A percentile compares a stretch with the other conserved stretches of the same genome.
Evolutionary conservation across 2,888 invertebrate species (phyloP).

Genomic region (Antheraea assamensis): DNA sequence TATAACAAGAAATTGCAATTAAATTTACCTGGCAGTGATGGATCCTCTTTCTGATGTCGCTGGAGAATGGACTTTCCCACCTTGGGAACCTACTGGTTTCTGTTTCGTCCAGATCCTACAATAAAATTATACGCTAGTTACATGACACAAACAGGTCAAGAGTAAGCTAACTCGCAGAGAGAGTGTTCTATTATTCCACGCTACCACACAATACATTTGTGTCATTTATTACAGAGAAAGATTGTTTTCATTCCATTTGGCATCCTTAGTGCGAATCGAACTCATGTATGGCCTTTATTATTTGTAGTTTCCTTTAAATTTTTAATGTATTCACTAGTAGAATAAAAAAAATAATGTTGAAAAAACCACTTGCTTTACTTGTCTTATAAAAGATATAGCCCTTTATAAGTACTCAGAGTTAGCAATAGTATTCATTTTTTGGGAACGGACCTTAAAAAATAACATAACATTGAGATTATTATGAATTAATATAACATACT

Average conservation of each 20-base stretch:
- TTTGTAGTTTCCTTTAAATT: background rate
- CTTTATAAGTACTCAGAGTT: too few species aligned
- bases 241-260: background rate
- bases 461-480: too few species aligned
- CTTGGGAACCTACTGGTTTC: conserved; percentile 45
- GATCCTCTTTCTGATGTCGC: conserved; percentile 53
- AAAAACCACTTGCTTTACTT: too few species aligned
- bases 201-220: background rate
- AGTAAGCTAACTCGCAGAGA: background rate
- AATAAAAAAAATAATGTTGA: too few species aligned
- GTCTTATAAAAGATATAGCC: too few species aligned
- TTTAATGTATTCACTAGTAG: too few species aligned
- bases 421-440: too few species aligned
- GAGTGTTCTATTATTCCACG: background rate
- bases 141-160: background rate
- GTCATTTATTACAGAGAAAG: background rate
- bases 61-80: conserved; percentile 46
- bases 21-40: conserved; percentile 47
- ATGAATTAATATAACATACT: too few species aligned
- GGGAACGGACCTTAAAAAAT: too few species aligned
- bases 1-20: background rate
- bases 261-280: background rate
- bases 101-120: conserved; percentile 74
- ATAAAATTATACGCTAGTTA: conserved; percentile 24
- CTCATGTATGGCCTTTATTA: background rate